Evolutionary conservation across 53 echinoderm and acorn worm species (phyloP).

Genomic region (Glandiceps talaboti): DNA sequence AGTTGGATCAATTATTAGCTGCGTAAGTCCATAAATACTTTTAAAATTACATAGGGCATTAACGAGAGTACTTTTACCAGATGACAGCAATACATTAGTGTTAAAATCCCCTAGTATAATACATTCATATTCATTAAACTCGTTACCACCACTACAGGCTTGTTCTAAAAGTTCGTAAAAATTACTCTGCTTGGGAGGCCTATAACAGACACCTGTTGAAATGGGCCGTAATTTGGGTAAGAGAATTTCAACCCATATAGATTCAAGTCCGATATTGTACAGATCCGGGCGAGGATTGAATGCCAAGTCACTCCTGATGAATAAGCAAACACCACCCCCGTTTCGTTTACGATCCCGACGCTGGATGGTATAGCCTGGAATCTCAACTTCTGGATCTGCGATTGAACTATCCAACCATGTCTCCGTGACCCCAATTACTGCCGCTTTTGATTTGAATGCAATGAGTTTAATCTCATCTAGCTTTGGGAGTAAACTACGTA

Average conservation of each 20-base stretch:
- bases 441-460: slow-evolving; percentile 14
- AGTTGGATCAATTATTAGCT: too few species aligned
- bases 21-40: too few species aligned
- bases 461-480: slow-evolving; percentile 21
- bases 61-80: too few species aligned
- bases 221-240: too few species aligned
- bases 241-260: neutral
- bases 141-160: too few species aligned
- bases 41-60: too few species aligned
- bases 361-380: neutral
- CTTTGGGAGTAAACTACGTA: slow-evolving; percentile 16
- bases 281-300: neutral
- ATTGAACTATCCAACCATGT: slow-evolving; percentile 35
- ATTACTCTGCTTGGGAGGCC: too few species aligned
- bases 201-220: too few species aligned
- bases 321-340: neutral
- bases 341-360: slow-evolving; percentile 1
- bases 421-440: slow-evolving; percentile 25
- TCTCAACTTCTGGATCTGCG: slow-evolving; percentile 20
- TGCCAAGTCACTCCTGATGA: slow-evolving; percentile 1
- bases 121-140: too few species aligned
- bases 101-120: too few species aligned
- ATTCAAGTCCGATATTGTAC: neutral
- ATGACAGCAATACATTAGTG: too few species aligned
- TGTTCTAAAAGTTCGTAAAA: too few species aligned